A percentile compares a stretch with the other conserved stretches of the same genome.
These are phyloP conservation scores for Oryzias sinensis DNA, from an alignment of 2,797 vertebrate species.

Conservation along the genomic window DNA sequence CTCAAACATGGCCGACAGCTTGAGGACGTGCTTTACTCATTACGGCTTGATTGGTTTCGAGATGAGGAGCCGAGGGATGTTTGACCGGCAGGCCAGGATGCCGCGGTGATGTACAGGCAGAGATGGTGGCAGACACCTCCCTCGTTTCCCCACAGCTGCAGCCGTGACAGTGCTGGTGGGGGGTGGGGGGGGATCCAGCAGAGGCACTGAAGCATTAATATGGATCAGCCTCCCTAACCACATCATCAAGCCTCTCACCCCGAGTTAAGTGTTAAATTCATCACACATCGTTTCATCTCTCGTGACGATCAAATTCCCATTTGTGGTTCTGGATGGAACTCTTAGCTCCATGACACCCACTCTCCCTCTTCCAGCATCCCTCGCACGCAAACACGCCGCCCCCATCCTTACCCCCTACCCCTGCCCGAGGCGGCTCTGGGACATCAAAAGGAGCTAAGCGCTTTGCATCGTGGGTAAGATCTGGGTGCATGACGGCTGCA, in stretches of 20 bases:
- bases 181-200: slow-evolving; percentile 51
- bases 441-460: slow-evolving; percentile 79
- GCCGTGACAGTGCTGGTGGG: slow-evolving; percentile 8
- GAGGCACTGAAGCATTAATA: slow-evolving; percentile 69
- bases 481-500: slow-evolving; percentile 73
- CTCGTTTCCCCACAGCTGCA: slow-evolving; percentile 35
- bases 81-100: slow-evolving; percentile 40
- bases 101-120: slow-evolving; percentile 18
- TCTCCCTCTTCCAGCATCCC: slow-evolving; percentile 32
- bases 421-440: slow-evolving; percentile 66
- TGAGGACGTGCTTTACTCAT: slow-evolving; percentile 40
- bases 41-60: slow-evolving; percentile 38
- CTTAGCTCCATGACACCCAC: slow-evolving; percentile 43
- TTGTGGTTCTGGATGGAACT: slow-evolving; percentile 69
- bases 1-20: slow-evolving; percentile 43
- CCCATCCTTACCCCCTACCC: slow-evolving; percentile 65
- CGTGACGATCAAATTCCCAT: slow-evolving; percentile 73
- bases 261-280: slow-evolving; percentile 75
- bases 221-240: slow-evolving; percentile 66
- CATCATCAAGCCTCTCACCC: slow-evolving; percentile 73
- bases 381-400: slow-evolving; percentile 58
- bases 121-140: slow-evolving; percentile 13
- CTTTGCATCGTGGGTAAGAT: slow-evolving; percentile 80
- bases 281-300: slow-evolving; percentile 73
- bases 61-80: slow-evolving; percentile 7